phyloP scores from a whole-genome alignment of 2,797 vertebrate genomes.

The Miichthys miiuy region DNA sequence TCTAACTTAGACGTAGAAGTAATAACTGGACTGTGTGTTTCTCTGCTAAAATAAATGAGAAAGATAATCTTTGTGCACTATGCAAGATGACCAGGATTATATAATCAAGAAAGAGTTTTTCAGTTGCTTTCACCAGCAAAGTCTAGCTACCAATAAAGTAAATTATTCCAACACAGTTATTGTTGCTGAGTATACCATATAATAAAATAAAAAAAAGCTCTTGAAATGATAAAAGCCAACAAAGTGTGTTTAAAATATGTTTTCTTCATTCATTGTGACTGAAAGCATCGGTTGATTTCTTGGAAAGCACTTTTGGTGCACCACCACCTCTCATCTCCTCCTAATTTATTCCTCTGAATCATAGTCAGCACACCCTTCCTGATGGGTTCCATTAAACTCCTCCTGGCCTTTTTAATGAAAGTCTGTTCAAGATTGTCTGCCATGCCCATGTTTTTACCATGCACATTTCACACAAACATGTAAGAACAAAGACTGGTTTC shows the following conservation, averaged over 20 bases:
- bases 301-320: conserved; percentile 19
- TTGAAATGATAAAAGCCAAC: conserved; percentile 1
- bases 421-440: conserved; percentile 13
- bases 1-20: background rate
- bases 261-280: conserved; percentile 6
- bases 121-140: background rate
- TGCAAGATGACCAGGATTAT: background rate
- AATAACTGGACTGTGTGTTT: background rate
- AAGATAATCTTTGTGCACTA: background rate
- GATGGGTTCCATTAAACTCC: conserved; percentile 6
- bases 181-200: background rate
- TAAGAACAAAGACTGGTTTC: background rate
- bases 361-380: background rate
- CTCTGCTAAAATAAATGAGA: background rate
- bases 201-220: background rate
- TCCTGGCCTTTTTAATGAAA: conserved; percentile 14
- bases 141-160: background rate
- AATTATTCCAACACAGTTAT: background rate
- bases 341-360: conserved; percentile 18
- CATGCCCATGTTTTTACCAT: background rate
- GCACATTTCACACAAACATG: background rate
- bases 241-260: conserved; percentile 8
- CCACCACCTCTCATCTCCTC: conserved; percentile 6
- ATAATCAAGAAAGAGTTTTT: background rate
- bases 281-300: conserved; percentile 18